Conservation (phyloP, 2,888 invertebrate genomes). For the Timema cristinae region DNA sequence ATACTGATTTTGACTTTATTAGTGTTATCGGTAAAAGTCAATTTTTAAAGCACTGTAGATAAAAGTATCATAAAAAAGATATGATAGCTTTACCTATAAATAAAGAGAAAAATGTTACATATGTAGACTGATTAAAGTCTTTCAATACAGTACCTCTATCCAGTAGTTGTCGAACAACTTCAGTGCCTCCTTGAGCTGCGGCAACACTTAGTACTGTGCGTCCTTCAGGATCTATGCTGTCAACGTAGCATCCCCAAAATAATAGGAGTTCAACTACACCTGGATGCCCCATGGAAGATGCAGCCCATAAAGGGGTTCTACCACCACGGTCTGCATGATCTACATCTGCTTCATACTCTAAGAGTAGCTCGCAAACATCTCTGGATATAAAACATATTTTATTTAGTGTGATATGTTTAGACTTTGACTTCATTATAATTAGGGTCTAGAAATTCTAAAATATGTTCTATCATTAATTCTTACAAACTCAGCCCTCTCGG, state of each 20-base stretch:
- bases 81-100: no score
- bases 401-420: not conserved
- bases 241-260: constrained; percentile 95
- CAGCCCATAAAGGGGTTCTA: constrained; percentile 85
- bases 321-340: constrained; percentile 81
- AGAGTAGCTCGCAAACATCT: constrained; percentile 69
- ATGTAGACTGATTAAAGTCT: no score
- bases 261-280: constrained; percentile 78
- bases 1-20: no score
- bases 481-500: no score
- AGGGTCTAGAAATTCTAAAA: not conserved
- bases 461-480: not conserved
- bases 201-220: constrained; percentile 83
- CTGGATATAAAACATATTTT: constrained; percentile 15
- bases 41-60: no score
- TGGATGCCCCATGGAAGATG: constrained; percentile 88
- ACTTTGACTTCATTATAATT: constrained; percentile 11
- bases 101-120: no score
- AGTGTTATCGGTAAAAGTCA: no score
- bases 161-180: constrained; percentile 83
- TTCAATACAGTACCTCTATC: constrained; percentile 59
- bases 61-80: no score
- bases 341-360: constrained; percentile 90
- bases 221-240: constrained; percentile 91
- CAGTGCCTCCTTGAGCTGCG: constrained; percentile 81